phyloP scores from a whole-genome alignment of 2,888 invertebrate genomes.

The Tortricodes alternella region DNA sequence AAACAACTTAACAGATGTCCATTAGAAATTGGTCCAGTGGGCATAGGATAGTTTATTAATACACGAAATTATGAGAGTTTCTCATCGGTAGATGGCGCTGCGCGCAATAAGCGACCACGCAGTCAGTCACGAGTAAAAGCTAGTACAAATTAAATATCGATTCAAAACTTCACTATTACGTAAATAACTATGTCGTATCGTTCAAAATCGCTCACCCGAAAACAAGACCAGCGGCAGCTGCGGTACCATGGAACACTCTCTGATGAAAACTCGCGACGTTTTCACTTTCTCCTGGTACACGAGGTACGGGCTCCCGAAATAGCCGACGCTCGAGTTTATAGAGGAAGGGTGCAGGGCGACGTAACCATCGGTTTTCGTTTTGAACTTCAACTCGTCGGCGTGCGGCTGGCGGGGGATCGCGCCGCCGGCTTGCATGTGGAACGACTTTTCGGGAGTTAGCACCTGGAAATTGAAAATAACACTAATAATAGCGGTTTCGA shows the following conservation, averaged over 20 bases:
- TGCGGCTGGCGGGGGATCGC: constrained; percentile 88
- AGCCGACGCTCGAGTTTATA: constrained; percentile 85
- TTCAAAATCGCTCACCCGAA: constrained; percentile 61
- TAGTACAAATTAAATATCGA: too few species aligned
- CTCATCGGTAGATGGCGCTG: too few species aligned
- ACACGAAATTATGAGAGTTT: too few species aligned
- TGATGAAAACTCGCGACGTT: constrained; percentile 89
- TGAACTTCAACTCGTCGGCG: constrained; percentile 88
- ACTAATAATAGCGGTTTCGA: not conserved
- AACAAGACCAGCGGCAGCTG: constrained; percentile 88
- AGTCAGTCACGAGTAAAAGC: too few species aligned
- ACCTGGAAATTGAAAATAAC: constrained; percentile 62
- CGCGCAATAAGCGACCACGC: too few species aligned
- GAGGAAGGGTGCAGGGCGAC: constrained; percentile 91
- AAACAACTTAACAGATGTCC: too few species aligned
- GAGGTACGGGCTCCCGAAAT: constrained; percentile 88
- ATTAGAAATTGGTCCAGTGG: too few species aligned
- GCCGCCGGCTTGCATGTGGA: constrained; percentile 87
- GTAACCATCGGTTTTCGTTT: constrained; percentile 88
- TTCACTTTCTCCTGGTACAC: constrained; percentile 93
- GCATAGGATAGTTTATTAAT: too few species aligned
- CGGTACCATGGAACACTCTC: constrained; percentile 92
- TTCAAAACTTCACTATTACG: not conserved
- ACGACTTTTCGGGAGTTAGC: constrained; percentile 90
- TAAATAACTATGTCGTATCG: not conserved